Percentiles rank a stretch among this genome's conserved stretches.
phyloP scores from a whole-genome alignment of 2,113 vertebrate species.

The Protobothrops mucrosquamatus region DNA sequence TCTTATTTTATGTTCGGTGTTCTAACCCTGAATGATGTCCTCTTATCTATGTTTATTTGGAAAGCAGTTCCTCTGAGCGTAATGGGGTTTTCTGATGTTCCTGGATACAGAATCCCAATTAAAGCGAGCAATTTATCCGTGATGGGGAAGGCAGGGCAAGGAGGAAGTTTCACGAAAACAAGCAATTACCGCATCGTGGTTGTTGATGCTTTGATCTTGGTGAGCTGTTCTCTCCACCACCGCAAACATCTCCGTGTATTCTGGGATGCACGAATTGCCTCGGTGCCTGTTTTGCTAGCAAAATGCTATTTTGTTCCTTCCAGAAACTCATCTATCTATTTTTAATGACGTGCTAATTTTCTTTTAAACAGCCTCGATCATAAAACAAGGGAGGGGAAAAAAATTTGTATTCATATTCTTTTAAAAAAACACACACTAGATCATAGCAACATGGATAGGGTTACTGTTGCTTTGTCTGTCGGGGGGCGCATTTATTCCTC shows the following conservation, averaged over 20 bases:
- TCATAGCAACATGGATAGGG: background rate
- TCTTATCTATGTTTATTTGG: background rate
- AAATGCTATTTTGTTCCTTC: background rate
- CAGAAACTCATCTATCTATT: background rate
- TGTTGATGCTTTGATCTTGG: background rate
- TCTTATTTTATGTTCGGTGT: background rate
- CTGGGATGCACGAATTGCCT: rapidly evolving
- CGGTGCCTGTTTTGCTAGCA: background rate
- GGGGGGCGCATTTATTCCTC: background rate
- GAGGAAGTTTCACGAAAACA: background rate
- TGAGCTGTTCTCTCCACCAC: too few relatives aligned
- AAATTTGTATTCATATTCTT: background rate
- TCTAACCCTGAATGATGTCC: background rate
- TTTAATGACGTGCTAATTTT: background rate
- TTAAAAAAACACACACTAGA: background rate
- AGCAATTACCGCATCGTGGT: background rate
- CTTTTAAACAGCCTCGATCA: background rate
- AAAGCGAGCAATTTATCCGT: background rate
- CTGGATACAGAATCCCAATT: background rate
- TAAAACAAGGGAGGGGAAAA: background rate
- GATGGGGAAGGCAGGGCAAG: background rate
- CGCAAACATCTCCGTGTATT: background rate
- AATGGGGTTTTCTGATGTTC: background rate
- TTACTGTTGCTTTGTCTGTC: background rate
- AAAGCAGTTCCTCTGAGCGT: background rate